Base-by-base conservation (phyloP, 2,113 vertebrate genomes). In the Garra rufa region DNA sequence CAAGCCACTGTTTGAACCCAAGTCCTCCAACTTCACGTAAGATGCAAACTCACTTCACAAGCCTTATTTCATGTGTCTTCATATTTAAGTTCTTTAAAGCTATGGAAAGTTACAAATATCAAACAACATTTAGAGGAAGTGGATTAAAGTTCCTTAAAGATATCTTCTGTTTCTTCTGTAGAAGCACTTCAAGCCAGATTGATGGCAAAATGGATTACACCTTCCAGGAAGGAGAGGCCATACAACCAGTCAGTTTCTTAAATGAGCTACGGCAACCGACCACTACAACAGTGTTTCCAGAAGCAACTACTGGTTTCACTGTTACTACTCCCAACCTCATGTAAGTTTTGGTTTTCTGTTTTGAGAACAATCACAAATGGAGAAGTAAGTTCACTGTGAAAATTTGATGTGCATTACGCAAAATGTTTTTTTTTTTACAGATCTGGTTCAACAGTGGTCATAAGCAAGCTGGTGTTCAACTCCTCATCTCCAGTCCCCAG, bases 401-500 rank as follows among this genome's bases (percentile, higher is more conserved):
- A 34, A 34, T 15, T 2, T 17, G 6, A 65, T 17, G 8, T 30
- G 3, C 3, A 17, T 4, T 30, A 30, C 30, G 3, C 6, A 65
- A 69, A 38, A 13, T n/a, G 0, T 5, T 3, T 0, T 50, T 50
- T 17, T 50, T 15, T 17, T 52, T 9, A 15, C 11, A 52, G 24
- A 50, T 61, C 48, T 78, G 26, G 48, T 43, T 46, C 71, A 44
- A n/a, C 61, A 34, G 30, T 34, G 21, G 80, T 46, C 17, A 69
- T 6, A 7, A 75, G n/a, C 80, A 78, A 4, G 6, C 46, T 86
- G 24, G 5, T 48, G 59, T 86, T 86, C 50, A 50, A 41, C 48
- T 71, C 41, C 21, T 59, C 73, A 82, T 44, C 28, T 86, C 80
- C 80, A 81, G 78, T 81, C 15, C 78, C 78, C 59, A 67, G 43